A percentile compares a stretch with the other conserved stretches of the same genome.
phyloP scores from a whole-genome alignment of 2,113 vertebrate species.

The Delphinus delphis region DNA sequence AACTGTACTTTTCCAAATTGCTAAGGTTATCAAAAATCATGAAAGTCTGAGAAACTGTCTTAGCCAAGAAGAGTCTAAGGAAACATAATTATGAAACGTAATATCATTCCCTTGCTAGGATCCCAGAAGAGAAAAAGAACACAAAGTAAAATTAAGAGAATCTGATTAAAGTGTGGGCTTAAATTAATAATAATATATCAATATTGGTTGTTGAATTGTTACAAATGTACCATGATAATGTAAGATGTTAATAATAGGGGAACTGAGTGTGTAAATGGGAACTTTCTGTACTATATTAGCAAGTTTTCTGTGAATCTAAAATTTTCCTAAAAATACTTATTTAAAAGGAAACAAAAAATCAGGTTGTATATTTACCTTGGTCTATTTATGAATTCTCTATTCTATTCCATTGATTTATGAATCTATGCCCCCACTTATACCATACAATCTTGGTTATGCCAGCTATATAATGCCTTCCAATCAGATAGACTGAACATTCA shows the following conservation, averaged over 20 bases:
- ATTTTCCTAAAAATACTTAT: not conserved
- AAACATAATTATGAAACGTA: not conserved
- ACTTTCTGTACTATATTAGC: not conserved
- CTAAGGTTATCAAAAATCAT: not conserved
- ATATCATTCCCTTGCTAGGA: not conserved
- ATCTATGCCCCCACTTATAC: not conserved
- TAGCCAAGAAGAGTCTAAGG: not conserved
- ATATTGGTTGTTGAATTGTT: not conserved
- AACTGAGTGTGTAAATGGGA: not conserved
- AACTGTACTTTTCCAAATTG: not conserved
- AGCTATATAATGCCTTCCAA: not conserved
- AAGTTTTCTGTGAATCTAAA: not conserved
- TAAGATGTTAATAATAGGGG: not conserved
- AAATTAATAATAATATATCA: not conserved
- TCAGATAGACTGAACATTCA: not conserved
- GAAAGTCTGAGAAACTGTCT: not conserved
- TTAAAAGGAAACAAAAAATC: not conserved
- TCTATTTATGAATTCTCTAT: not conserved
- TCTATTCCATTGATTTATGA: not conserved
- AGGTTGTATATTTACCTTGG: not conserved
- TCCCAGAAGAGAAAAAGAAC: not conserved
- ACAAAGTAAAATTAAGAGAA: not conserved
- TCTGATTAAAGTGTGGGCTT: not conserved
- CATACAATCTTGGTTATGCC: not conserved
- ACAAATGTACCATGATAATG: not conserved